Base-by-base conservation (phyloP, 2,113 vertebrate genomes). In the Saccopteryx bilineata region DNA sequence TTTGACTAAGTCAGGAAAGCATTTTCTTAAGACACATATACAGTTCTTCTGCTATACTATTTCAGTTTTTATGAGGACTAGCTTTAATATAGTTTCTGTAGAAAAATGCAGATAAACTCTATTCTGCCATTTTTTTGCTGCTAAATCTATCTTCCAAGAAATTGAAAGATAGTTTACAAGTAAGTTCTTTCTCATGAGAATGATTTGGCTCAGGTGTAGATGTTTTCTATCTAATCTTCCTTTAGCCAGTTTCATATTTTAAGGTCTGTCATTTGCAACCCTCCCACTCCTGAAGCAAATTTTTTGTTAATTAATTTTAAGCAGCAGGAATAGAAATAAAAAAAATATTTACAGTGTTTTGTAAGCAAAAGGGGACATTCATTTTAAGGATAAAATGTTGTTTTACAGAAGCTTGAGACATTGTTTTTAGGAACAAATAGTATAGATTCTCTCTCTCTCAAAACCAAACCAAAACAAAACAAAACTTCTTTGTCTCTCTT, bases 301-400 rank as follows among this genome's bases (percentile, higher is more conserved):
- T 82, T 79, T 93, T 2, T 19, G 74, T 83, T 61, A 80, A 76
- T 65, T 95, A 79, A 21, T 76, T 76, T 90, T 7, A 91, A 94
- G 68, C 18, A 90, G 7, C 33, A 92, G 7, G 21, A 65, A 65
- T 46, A 78, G 5, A 78, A 31, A 81, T 87, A 24, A 87, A 87
- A 39, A 39, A 94, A 90, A 87, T 78, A 68, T 46, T 56, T 78
- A 87, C 1, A 91, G 4, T 75, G 76, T 60, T 87, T 75, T 31
- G 5, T 76, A 89, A 58, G 19, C 23, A 81, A 89, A 92, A 48
- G 14, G 74, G 31, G 11, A 56, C 48, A 61, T 56, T 79, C 75
- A 23, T 72, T 94, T 87, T 91, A 63, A 91, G 33, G n/a, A 24
- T 50, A 18, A 1, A 50, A 11, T 9, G 0, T 54, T 80, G 48